Percentiles rank a stretch among this genome's conserved stretches.
Conservation (phyloP, 2,113 vertebrate genomes). For the Lethenteron camtschaticum region DNA sequence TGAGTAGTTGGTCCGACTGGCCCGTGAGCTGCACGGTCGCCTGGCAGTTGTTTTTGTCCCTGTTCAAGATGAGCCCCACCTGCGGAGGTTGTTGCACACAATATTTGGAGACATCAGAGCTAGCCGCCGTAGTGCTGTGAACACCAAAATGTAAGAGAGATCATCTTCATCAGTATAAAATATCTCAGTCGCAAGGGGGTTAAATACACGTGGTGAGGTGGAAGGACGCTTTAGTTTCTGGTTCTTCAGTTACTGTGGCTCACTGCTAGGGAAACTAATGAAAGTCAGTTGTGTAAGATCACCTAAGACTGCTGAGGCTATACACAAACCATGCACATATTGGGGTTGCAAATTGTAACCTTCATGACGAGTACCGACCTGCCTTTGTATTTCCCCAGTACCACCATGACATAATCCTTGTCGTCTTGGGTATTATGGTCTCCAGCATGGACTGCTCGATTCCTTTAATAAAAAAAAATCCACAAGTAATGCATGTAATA, state of each 20-base stretch:
- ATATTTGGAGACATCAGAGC: too few species aligned
- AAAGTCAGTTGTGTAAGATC: too few species aligned
- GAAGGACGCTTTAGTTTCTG: too few species aligned
- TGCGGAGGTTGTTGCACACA: not conserved
- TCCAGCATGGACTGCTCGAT: constrained; percentile 49
- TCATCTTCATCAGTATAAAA: too few species aligned
- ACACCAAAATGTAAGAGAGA: too few species aligned
- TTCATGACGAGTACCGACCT: constrained; percentile 23
- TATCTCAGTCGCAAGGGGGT: too few species aligned
- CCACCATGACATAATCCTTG: constrained; percentile 37
- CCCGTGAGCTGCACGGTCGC: not conserved
- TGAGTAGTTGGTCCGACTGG: not conserved
- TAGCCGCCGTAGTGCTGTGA: too few species aligned
- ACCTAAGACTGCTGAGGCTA: not conserved
- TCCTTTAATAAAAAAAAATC: constrained; percentile 16
- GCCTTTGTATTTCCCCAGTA: constrained; percentile 41
- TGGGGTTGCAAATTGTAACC: not conserved
- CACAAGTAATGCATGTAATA: too few species aligned
- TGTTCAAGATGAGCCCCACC: constrained; percentile 1
- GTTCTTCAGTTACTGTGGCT: too few species aligned
- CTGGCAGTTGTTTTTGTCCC: not conserved
- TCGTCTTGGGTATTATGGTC: constrained; percentile 48
- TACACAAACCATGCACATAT: not conserved
- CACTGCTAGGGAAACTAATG: too few species aligned
- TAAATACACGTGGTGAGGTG: too few species aligned